Evolutionary conservation across 2,113 vertebrate genomes (phyloP), one percentile per base, ranked within the genome.

Genomic region (Thoracochromis brauschi): DNA sequence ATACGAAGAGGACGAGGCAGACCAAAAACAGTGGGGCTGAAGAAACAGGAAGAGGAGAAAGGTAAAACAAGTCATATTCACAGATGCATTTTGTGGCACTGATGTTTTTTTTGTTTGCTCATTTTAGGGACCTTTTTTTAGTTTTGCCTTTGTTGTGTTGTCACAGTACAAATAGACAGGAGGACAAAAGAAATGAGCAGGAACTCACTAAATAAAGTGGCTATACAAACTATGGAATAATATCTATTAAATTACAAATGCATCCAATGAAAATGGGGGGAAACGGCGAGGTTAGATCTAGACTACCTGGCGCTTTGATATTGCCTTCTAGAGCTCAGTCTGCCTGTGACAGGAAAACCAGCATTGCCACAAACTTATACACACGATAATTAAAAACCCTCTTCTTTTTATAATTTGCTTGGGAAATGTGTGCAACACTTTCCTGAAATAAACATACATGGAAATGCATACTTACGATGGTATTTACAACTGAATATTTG

Each of bases 11-110:
- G 99, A 54, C 96, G 99, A 85, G 98, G 98, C 80, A 91, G 99
- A 92, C 98, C 99, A 9, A 99, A 99, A 91, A 98, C 97, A 31
- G 96, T 97, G 31, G 97, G 98, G 16, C 95, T 97, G 60, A 99
- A 98, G 96, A 99, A 98, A 54, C 98, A 97, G 2, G 98, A 99
- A 81, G 99, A 99, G 68, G 99, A 99, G 88, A 99, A 97, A 97
- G 98, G 99, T 99, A 97, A 94, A 8, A 26, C 1, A 79, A 73
- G 38, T 73, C 40, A 7, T 47, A 7, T n/a, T 42, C 38, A 45
- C 12, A 26, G 13, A 16, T 73, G 0, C 11, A 0, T 68, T 40
- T 68, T 68, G 35, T 24, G 10, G 3, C 9, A 71, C 65, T 71
- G 35, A 40, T 21, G n/a, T 6, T 68, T 0, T 40, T 40, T 68